phyloP scores from a whole-genome alignment of 1,140 invertebrate genomes.

The Solen grandis region DNA sequence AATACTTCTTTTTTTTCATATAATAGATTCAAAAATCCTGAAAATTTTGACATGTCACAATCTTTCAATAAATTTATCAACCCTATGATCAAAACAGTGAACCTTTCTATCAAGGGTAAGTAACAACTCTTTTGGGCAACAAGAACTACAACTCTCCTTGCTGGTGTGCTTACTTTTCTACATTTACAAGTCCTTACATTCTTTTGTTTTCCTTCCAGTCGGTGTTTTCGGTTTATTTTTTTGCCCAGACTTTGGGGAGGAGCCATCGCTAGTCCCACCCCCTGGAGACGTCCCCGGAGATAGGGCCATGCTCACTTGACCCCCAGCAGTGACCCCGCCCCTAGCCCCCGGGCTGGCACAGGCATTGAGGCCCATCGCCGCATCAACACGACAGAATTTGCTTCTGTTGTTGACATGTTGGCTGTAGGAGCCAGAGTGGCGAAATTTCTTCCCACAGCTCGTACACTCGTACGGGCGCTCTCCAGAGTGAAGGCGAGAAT shows the following conservation, averaged over 20 bases:
- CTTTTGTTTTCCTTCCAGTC: slow-evolving; percentile 51
- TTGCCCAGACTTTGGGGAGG: slow-evolving; percentile 40
- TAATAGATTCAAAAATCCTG: neutral
- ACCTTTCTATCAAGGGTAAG: neutral
- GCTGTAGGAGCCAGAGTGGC: slow-evolving; percentile 54
- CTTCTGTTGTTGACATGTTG: slow-evolving; percentile 53
- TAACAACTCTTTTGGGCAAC: neutral
- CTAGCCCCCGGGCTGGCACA: slow-evolving; percentile 4
- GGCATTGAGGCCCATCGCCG: neutral
- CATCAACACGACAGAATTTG: slow-evolving; percentile 31
- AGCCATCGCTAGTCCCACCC: neutral
- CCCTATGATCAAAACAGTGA: neutral
- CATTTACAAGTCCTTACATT: slow-evolving; percentile 51
- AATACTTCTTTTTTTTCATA: neutral
- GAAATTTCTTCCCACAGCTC: slow-evolving; percentile 89
- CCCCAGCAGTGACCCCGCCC: slow-evolving; percentile 4
- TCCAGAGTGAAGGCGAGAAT: slow-evolving; percentile 97
- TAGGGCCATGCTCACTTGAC: slow-evolving; percentile 14
- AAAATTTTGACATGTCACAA: neutral
- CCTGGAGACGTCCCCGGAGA: slow-evolving; percentile 14
- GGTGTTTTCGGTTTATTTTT: slow-evolving; percentile 26
- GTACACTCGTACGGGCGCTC: slow-evolving; percentile 99
- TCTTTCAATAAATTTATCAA: neutral
- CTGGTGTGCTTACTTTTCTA: neutral
- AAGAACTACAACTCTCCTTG: slow-evolving; percentile 44